A percentile compares a stretch with the other conserved stretches of the same genome.
Evolutionary conservation across 2,888 invertebrate genomes (phyloP).

Genomic region (Cerceris ruficornis): DNA sequence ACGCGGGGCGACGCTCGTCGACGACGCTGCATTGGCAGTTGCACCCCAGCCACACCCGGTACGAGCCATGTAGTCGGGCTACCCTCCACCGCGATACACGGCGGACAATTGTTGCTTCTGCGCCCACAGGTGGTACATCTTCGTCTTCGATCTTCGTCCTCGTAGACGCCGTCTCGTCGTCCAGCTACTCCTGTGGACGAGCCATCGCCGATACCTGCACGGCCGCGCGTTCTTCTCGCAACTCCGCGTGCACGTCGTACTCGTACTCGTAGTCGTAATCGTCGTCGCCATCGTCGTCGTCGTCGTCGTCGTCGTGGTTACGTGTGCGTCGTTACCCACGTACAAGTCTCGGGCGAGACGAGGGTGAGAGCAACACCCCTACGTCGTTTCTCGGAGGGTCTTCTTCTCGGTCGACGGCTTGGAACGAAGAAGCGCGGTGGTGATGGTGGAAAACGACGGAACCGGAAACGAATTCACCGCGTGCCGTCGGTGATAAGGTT

Average conservation of each 20-base stretch:
- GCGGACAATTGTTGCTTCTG: slow-evolving; percentile 82
- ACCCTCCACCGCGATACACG: slow-evolving; percentile 80
- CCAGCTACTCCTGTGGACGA: slow-evolving; percentile 18
- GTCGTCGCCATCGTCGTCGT: slow-evolving; percentile 4
- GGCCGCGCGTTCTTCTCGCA: slow-evolving; percentile 12
- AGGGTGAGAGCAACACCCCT: neutral
- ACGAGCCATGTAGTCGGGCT: slow-evolving; percentile 81
- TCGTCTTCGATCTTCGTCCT: slow-evolving; percentile 68
- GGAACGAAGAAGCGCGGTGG: neutral
- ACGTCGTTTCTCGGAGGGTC: neutral
- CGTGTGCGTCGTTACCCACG: slow-evolving; percentile 10
- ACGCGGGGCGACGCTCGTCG: slow-evolving; percentile 70
- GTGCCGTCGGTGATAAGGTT: neutral
- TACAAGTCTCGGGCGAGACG: neutral
- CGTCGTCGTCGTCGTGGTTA: slow-evolving; percentile 13
- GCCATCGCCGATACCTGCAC: slow-evolving; percentile 13
- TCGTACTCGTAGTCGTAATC: slow-evolving; percentile 13
- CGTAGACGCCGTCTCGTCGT: slow-evolving; percentile 45
- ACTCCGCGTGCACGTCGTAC: slow-evolving; percentile 29
- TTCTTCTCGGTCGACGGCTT: neutral
- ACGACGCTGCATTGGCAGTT: slow-evolving; percentile 72
- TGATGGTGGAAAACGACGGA: neutral
- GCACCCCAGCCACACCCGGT: slow-evolving; percentile 81
- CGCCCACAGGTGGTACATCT: slow-evolving; percentile 81
- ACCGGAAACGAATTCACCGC: neutral